Percentiles rank a stretch among this genome's conserved stretches.
phyloP scores from a whole-genome alignment of 1,140 invertebrate genomes.

The Rhopalosiphum padi region DNA sequence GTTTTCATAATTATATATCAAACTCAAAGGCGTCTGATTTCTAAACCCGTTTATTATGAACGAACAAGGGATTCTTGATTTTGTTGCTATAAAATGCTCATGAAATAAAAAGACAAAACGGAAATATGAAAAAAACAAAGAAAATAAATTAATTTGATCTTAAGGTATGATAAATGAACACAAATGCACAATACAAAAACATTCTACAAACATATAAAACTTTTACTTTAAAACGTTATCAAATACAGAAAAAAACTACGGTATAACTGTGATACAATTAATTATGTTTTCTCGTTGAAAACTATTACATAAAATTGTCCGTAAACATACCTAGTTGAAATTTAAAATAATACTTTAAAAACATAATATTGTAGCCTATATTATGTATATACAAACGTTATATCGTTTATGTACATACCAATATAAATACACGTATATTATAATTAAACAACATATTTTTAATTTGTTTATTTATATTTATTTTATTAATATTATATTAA shows the following conservation, averaged over 20 bases:
- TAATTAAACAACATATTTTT: background rate
- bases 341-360: background rate
- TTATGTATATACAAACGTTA: background rate
- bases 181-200: background rate
- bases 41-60: background rate
- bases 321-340: background rate
- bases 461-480: background rate
- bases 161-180: background rate
- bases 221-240: background rate
- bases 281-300: background rate
- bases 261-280: background rate
- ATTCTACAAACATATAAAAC: background rate
- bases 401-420: background rate
- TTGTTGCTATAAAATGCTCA: background rate
- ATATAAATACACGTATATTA: background rate
- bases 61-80: background rate
- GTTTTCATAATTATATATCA: background rate
- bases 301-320: background rate
- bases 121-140: background rate
- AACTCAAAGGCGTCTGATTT: background rate
- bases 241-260: background rate
- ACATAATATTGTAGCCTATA: background rate
- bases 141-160: background rate
- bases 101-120: background rate
- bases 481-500: too few species aligned